Evolutionary conservation across 2,888 invertebrate genomes (phyloP).

Genomic region (Cryptus armator): DNA sequence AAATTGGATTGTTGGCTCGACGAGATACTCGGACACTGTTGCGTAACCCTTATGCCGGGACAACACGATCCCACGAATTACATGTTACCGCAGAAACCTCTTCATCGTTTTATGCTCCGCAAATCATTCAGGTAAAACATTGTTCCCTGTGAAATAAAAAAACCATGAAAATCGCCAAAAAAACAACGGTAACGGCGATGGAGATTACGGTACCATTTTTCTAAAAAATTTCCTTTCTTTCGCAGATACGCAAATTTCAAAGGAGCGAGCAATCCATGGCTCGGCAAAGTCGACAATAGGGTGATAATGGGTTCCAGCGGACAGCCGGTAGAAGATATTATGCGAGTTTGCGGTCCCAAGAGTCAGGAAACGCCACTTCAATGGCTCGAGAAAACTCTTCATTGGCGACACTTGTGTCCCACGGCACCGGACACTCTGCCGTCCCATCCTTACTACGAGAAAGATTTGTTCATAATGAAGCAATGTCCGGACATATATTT

Average conservation of each 20-base stretch:
- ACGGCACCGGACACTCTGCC: constrained; percentile 97
- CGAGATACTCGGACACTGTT: constrained; percentile 78
- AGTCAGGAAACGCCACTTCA: constrained; percentile 88
- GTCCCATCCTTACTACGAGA: constrained; percentile 93
- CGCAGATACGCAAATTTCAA: constrained; percentile 90
- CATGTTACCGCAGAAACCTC: constrained; percentile 96
- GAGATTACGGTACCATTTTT: neutral
- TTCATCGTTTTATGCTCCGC: constrained; percentile 90
- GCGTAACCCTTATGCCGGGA: constrained; percentile 97
- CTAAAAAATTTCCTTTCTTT: constrained; percentile 73
- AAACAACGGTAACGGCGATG: no score
- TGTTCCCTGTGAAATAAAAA: no score
- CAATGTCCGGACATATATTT: constrained; percentile 96
- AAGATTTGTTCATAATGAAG: constrained; percentile 95
- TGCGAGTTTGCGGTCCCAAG: constrained; percentile 89
- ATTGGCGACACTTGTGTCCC: constrained; percentile 97
- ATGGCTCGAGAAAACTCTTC: constrained; percentile 91
- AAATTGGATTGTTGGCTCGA: constrained; percentile 78
- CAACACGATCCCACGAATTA: constrained; percentile 95
- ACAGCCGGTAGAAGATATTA: constrained; percentile 93
- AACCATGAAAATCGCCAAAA: no score
- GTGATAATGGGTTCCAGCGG: constrained; percentile 88
- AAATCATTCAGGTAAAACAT: constrained; percentile 77
- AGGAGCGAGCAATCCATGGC: constrained; percentile 94
- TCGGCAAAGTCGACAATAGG: constrained; percentile 77